phyloP scores from a whole-genome alignment of 2,113 vertebrate genomes.

The Scytalopus superciliaris region DNA sequence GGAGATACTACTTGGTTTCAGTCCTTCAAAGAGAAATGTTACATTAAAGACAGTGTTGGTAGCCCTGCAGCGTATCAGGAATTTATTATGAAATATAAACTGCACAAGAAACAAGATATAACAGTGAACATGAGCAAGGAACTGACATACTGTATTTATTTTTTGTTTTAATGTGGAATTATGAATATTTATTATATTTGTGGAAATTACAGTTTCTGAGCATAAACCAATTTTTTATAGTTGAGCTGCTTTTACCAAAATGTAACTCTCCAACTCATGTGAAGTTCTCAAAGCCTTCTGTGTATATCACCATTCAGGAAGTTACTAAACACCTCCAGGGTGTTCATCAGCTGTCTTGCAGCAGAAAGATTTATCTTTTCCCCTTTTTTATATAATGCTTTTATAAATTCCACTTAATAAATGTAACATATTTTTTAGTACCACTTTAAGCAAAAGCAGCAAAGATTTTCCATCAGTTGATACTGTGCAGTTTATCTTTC shows the following conservation, averaged over 20 bases:
- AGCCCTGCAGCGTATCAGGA: constrained; percentile 60
- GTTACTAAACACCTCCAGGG: constrained; percentile 21
- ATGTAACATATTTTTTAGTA: background rate
- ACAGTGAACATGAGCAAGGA: constrained; percentile 27
- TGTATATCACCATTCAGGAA: background rate
- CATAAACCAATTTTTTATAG: background rate
- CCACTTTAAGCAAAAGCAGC: constrained; percentile 20
- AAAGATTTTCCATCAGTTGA: background rate
- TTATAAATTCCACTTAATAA: constrained; percentile 42
- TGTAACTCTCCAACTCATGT: background rate
- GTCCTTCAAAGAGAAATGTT: constrained; percentile 73
- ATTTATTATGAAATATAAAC: constrained; percentile 73
- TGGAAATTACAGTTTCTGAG: constrained; percentile 20
- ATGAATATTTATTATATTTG: constrained; percentile 65
- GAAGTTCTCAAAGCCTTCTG: background rate
- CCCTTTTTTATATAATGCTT: background rate
- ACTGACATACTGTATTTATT: constrained; percentile 21
- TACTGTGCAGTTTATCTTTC: constrained; percentile 6
- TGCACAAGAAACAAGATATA: constrained; percentile 44
- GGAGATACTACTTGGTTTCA: constrained; percentile 67
- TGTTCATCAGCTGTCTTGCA: constrained; percentile 37
- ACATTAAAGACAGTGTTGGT: constrained; percentile 63
- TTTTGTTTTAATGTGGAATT: constrained; percentile 32
- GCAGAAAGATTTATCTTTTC: background rate
- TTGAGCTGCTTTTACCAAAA: background rate